Evolutionary conservation across 2,113 vertebrate species (phyloP).

Genomic region (Cromileptes altivelis): DNA sequence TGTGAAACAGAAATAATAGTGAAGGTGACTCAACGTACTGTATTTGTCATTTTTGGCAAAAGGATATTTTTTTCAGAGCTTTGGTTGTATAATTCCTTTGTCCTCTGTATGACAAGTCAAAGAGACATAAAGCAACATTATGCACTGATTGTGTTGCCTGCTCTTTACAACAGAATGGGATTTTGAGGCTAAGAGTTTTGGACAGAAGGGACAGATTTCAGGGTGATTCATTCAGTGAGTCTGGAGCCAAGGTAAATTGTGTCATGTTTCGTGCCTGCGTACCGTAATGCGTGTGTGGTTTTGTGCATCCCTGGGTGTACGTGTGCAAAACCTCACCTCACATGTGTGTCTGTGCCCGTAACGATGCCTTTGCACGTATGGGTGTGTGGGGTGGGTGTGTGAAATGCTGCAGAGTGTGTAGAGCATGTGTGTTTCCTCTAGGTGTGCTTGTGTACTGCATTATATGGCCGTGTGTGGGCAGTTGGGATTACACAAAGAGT

Average conservation of each 20-base stretch:
- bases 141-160: slow-evolving; percentile 19
- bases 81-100: neutral
- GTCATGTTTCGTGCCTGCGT: slow-evolving; percentile 48
- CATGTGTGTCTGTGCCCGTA: slow-evolving; percentile 14
- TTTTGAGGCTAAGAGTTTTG: slow-evolving; percentile 61
- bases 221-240: slow-evolving; percentile 70
- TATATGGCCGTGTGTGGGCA: slow-evolving; percentile 58
- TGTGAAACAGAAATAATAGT: neutral
- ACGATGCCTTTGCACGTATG: slow-evolving; percentile 22
- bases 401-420: slow-evolving; percentile 50
- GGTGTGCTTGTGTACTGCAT: slow-evolving; percentile 31
- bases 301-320: slow-evolving; percentile 8
- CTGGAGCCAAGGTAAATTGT: slow-evolving; percentile 68
- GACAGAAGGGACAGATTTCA: slow-evolving; percentile 72
- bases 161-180: slow-evolving; percentile 44
- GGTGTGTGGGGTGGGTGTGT: slow-evolving; percentile 31
- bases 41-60: neutral
- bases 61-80: neutral
- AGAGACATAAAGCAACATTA: slow-evolving; percentile 26
- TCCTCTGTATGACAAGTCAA: slow-evolving; percentile 27
- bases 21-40: neutral
- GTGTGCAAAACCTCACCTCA: slow-evolving; percentile 36
- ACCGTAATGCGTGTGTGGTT: neutral
- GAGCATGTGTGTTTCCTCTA: slow-evolving; percentile 23
- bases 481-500: slow-evolving; percentile 59